These are phyloP conservation scores for Colostygia pectinataria DNA, from an alignment of 2,888 invertebrate species.

Conservation along the genomic window DNA sequence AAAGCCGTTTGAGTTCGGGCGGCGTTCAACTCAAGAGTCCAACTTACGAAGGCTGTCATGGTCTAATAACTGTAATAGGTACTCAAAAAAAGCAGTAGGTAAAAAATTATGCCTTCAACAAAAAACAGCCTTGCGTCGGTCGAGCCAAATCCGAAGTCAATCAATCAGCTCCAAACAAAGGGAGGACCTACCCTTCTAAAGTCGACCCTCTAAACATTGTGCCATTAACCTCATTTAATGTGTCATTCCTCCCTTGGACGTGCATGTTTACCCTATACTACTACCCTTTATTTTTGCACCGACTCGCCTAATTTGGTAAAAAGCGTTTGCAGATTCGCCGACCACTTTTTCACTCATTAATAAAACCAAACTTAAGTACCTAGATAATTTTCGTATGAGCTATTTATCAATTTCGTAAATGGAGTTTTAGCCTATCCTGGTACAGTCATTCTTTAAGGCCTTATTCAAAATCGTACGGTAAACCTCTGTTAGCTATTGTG, in stretches of 20 bases:
- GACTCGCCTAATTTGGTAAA: conserved; percentile 12
- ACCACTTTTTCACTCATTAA: background rate
- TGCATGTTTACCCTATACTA: conserved; percentile 17
- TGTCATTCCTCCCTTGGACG: conserved; percentile 42
- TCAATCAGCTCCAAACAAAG: conserved; percentile 49
- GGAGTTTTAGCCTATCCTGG: too few species aligned
- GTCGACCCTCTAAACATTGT: conserved; percentile 40
- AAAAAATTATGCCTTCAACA: conserved; percentile 5
- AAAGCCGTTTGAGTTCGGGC: too few species aligned
- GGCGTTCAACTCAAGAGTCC: too few species aligned
- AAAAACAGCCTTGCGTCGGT: conserved; percentile 6
- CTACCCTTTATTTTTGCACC: conserved; percentile 26
- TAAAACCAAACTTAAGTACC: background rate
- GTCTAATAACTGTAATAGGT: too few species aligned
- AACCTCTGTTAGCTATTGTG: too few species aligned
- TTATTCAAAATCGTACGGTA: too few species aligned
- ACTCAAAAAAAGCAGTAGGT: background rate
- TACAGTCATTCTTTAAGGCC: too few species aligned
- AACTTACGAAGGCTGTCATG: too few species aligned
- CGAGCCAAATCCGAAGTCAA: conserved; percentile 17
- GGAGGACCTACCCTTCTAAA: conserved; percentile 26
- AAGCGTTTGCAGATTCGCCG: conserved; percentile 11
- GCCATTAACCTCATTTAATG: conserved; percentile 61
- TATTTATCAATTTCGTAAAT: too few species aligned
- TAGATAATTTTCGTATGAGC: too few species aligned